Evolutionary conservation across 2,888 invertebrate species (phyloP).

Genomic region (Philereme transversata): DNA sequence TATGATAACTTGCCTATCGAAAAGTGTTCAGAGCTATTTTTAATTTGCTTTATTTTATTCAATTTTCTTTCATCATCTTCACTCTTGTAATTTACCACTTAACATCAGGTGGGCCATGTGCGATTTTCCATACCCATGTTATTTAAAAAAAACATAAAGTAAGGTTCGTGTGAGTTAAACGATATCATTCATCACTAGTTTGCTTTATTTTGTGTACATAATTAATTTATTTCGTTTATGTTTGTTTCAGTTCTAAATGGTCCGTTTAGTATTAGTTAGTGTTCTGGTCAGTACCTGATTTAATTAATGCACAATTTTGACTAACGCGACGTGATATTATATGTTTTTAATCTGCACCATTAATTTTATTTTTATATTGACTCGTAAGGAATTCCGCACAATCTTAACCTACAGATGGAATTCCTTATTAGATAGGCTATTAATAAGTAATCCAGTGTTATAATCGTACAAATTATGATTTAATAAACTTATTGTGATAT

Average conservation of each 20-base stretch:
- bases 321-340: slow-evolving; percentile 17
- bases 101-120: no score
- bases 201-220: slow-evolving; percentile 25
- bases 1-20: no score
- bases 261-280: slow-evolving; percentile 54
- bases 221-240: slow-evolving; percentile 45
- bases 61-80: no score
- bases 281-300: slow-evolving; percentile 46
- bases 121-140: no score
- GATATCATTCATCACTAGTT: slow-evolving; percentile 7
- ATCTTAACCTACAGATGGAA: neutral
- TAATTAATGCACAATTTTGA: slow-evolving; percentile 40
- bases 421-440: neutral
- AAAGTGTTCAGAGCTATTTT: no score
- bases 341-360: slow-evolving; percentile 5
- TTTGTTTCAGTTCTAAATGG: slow-evolving; percentile 79
- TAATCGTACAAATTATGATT: slow-evolving; percentile 13
- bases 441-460: no score
- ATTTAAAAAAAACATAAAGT: no score
- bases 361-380: slow-evolving; percentile 12
- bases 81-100: no score
- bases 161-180: no score
- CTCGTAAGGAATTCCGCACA: slow-evolving; percentile 1
- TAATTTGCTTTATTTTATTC: no score
- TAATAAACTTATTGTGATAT: neutral